phyloP scores from a whole-genome alignment of 1,140 invertebrate genomes.

The Bombyx mori region DNA sequence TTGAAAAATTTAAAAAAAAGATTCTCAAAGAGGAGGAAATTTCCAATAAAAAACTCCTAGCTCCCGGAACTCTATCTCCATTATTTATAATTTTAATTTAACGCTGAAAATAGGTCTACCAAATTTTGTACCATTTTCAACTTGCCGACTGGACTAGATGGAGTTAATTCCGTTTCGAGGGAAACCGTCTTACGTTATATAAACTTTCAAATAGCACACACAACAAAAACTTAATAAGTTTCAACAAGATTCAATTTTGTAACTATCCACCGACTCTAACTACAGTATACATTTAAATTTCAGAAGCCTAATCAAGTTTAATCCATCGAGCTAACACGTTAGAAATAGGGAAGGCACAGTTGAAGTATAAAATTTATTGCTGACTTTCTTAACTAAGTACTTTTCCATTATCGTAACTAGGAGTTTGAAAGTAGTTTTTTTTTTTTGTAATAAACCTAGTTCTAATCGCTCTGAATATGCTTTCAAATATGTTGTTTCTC shows the following conservation, averaged over 20 bases:
- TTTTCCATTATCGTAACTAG: slow-evolving; percentile 29
- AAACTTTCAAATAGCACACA: slow-evolving; percentile 21
- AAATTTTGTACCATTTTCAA: too few relatives aligned
- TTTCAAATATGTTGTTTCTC: slow-evolving; percentile 1
- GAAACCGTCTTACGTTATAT: slow-evolving; percentile 17
- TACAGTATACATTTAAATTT: slow-evolving; percentile 51
- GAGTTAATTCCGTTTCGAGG: slow-evolving; percentile 17
- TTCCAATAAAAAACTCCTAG: too few relatives aligned
- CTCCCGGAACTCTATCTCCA: too few relatives aligned
- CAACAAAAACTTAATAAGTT: slow-evolving; percentile 26
- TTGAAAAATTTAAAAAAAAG: too few relatives aligned
- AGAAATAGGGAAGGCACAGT: slow-evolving; percentile 71
- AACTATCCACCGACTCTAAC: slow-evolving; percentile 36
- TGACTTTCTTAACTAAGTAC: slow-evolving; percentile 62
- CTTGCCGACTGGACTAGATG: slow-evolving; percentile 6
- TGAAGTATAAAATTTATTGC: slow-evolving; percentile 70
- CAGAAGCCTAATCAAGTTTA: slow-evolving; percentile 44
- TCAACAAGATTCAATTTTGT: slow-evolving; percentile 28
- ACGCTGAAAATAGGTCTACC: too few relatives aligned
- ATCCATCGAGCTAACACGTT: slow-evolving; percentile 59
- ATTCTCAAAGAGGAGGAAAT: too few relatives aligned
- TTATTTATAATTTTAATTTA: too few relatives aligned
- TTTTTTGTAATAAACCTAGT: background rate
- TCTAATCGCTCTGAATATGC: slow-evolving; percentile 13
- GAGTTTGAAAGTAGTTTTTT: slow-evolving; percentile 9